Conservation (phyloP, 2,888 invertebrate genomes). For the Erebia palarica region DNA sequence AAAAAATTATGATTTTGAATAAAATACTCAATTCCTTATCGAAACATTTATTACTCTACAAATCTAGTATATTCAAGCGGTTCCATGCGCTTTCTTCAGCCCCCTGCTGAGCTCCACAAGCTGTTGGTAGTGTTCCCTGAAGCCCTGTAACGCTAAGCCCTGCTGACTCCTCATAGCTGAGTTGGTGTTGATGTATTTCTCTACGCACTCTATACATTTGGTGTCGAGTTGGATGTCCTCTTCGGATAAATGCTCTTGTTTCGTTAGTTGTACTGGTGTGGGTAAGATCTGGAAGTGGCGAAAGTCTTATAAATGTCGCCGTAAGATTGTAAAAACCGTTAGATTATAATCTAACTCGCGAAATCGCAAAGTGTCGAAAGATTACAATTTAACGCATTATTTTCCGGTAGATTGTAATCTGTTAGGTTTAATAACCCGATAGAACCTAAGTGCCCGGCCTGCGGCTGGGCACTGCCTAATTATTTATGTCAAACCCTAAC, state of each 20-base stretch:
- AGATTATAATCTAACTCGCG: too few species aligned
- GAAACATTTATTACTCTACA: slow-evolving; percentile 52
- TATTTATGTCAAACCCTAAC: too few species aligned
- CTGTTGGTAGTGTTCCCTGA: slow-evolving; percentile 85
- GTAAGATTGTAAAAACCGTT: too few species aligned
- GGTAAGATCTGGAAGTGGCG: slow-evolving; percentile 62
- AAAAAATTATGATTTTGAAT: not conserved
- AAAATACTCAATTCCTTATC: slow-evolving; percentile 44
- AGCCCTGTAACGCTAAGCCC: slow-evolving; percentile 87
- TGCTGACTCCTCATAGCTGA: slow-evolving; percentile 86
- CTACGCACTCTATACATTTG: slow-evolving; percentile 81
- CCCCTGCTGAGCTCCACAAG: slow-evolving; percentile 83
- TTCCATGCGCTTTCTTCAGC: slow-evolving; percentile 87
- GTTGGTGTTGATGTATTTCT: slow-evolving; percentile 83
- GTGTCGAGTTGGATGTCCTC: slow-evolving; percentile 80
- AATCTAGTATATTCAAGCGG: slow-evolving; percentile 48
- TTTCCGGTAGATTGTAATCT: too few species aligned
- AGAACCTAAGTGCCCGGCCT: too few species aligned
- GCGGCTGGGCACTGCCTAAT: too few species aligned
- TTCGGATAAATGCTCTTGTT: slow-evolving; percentile 78
- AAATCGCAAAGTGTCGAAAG: too few species aligned
- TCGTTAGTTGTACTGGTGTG: slow-evolving; percentile 66
- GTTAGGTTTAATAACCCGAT: too few species aligned
- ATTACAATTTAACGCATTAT: too few species aligned
- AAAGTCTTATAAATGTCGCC: not conserved